Conservation (phyloP, 2,113 vertebrate species). For the Drymodes brunneopygia region DNA sequence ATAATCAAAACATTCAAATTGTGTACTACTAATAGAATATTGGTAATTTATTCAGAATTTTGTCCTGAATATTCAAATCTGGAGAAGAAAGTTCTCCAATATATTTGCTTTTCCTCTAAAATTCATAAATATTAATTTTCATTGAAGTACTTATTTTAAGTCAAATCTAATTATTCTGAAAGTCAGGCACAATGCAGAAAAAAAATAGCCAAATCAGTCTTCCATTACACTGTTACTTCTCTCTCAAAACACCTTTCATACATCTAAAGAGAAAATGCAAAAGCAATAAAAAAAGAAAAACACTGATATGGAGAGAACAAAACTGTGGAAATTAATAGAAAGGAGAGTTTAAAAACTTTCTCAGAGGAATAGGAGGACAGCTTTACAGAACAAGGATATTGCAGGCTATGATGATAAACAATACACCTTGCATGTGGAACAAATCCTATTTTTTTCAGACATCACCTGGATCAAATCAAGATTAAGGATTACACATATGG, state of each 20-base stretch:
- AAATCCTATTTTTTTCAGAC: not conserved
- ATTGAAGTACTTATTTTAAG: not conserved
- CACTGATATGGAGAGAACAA: not conserved
- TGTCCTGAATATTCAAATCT: not conserved
- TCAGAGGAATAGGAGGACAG: not conserved
- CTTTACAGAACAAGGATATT: not conserved
- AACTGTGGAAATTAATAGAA: not conserved
- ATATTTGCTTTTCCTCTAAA: not conserved
- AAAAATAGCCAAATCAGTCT: not conserved
- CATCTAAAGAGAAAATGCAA: not conserved
- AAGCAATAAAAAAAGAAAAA: not conserved
- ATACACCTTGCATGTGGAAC: not conserved
- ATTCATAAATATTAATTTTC: not conserved
- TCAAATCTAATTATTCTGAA: not conserved
- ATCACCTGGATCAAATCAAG: not conserved
- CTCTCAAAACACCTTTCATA: not conserved
- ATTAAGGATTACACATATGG: not conserved
- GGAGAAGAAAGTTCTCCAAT: not conserved
- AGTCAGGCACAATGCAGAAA: not conserved
- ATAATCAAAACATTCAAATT: not conserved
- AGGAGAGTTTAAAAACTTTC: not conserved
- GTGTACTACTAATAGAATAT: not conserved
- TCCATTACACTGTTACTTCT: not conserved
- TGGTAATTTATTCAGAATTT: not conserved
- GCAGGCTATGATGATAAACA: accelerated